Evolutionary conservation across 2,113 vertebrate genomes (phyloP), one percentile per base, ranked within the genome.

Genomic region (Thomomys bottae): DNA sequence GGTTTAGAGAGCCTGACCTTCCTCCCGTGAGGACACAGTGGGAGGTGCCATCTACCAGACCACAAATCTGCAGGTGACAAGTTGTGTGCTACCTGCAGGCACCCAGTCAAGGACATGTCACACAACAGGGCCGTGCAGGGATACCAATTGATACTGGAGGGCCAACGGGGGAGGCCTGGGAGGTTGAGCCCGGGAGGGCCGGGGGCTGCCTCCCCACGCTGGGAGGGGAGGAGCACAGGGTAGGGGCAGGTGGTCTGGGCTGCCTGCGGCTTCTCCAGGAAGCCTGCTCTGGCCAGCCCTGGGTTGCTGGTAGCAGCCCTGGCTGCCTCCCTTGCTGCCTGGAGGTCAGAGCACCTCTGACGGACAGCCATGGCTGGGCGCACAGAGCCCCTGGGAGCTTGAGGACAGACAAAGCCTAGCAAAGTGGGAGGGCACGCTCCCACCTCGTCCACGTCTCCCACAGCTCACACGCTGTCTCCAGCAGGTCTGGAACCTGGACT

Each of bases 281-380:
- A 28, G 3, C 8, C 2, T 20, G 1, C 0, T 21, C 59, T 61
- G 24, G 59, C 26, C 66, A 18, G 17, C 57, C 70, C 12, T 26
- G 24, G 2, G 3, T 61, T 0, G 54, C 28, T 34, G 34, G 32
- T 14, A 11, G 6, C 21, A 3, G 5, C 3, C 2, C 45, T 9
- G 2, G 30, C n/a, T 0, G 57, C 64, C 28, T 38, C 26, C 21
- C n/a, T 68, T 5, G 2, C 5, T n/a, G 2, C 32, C 40, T 7
- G 0, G 2, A 9, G 21, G 11, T 12, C 0, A 1, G 20, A 30
- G 1, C 0, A 0, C 6, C 28, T 42, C 34, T 3, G 34, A 34
- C 14, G 5, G 0, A 36, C 2, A 3, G 54, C 9, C 34, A 40
- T 14, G 12, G 61, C 45, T 5, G 24, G 57, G 34, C 1, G 8